Evolutionary conservation across 2,113 vertebrate genomes (phyloP).

Genomic region (Theristicus caerulescens): DNA sequence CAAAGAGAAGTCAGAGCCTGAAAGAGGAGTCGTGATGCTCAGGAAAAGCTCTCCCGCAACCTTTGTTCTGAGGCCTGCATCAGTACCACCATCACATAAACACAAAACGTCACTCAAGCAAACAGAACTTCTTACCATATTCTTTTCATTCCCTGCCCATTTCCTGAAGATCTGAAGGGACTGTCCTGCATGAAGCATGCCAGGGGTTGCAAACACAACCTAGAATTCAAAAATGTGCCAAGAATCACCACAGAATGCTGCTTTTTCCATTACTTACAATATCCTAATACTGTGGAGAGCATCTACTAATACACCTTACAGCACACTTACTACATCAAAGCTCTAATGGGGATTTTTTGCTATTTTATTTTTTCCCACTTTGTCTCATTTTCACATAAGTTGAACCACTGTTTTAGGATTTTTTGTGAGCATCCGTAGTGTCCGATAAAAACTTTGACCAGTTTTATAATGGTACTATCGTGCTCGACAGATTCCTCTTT

Average conservation of each 20-base stretch:
- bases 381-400: not conserved
- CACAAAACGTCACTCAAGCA: not conserved
- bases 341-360: not conserved
- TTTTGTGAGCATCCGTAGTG: not conserved
- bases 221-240: not conserved
- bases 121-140: conserved; percentile 83
- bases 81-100: accelerated
- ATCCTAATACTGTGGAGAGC: not conserved
- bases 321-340: accelerated
- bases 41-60: not conserved
- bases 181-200: conserved; percentile 96
- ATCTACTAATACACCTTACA: accelerated
- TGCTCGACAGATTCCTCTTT: not conserved
- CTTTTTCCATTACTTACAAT: not conserved
- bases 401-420: not conserved
- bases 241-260: accelerated
- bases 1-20: not conserved
- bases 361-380: not conserved
- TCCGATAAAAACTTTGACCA: not conserved
- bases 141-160: conserved; percentile 98
- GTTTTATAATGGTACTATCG: not conserved
- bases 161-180: conserved; percentile 98
- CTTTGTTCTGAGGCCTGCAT: accelerated
- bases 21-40: too few species aligned
- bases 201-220: conserved; percentile 98